These are phyloP conservation scores for Drosophila albomicans DNA, from an alignment of 1,140 invertebrate species.

Conservation along the genomic window DNA sequence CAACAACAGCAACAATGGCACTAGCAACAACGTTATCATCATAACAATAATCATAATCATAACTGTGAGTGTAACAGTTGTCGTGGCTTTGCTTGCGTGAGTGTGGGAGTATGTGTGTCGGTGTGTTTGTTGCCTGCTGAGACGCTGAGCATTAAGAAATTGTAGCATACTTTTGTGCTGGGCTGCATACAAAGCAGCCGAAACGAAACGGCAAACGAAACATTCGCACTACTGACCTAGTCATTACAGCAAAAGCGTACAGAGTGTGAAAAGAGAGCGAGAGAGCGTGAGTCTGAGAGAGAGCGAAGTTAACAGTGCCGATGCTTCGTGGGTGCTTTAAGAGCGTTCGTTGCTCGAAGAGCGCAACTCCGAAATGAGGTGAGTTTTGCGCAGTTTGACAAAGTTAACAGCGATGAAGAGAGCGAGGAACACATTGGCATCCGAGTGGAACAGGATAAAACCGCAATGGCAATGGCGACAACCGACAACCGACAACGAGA, in stretches of 20 bases:
- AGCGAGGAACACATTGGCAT: conserved; percentile 28
- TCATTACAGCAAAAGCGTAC: conserved; percentile 20
- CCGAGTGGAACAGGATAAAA: conserved; percentile 25
- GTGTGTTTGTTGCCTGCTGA: conserved; percentile 1
- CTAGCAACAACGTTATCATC: conserved; percentile 63
- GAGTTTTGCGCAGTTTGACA: conserved; percentile 31
- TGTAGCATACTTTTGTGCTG: conserved; percentile 57
- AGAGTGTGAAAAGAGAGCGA: background rate
- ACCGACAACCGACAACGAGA: too few species aligned
- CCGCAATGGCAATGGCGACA: background rate
- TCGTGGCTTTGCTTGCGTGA: conserved; percentile 23
- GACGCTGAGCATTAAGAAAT: conserved; percentile 53
- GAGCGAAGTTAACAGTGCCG: background rate
- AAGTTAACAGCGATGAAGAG: conserved; percentile 62
- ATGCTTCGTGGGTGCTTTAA: conserved; percentile 33
- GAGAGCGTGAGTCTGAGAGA: background rate
- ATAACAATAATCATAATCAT: conserved; percentile 80
- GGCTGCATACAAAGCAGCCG: conserved; percentile 52
- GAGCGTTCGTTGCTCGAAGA: conserved; percentile 49
- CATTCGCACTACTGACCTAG: conserved; percentile 73
- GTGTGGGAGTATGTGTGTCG: background rate
- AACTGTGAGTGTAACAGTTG: conserved; percentile 75
- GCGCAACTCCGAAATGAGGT: conserved; percentile 73
- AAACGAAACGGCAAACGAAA: conserved; percentile 36
- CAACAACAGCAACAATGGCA: conserved; percentile 30